Percentiles rank a stretch among this genome's conserved stretches.
These are phyloP conservation scores for Agapetus fuscipes DNA, from an alignment of 2,888 invertebrate species.

Conservation along the genomic window DNA sequence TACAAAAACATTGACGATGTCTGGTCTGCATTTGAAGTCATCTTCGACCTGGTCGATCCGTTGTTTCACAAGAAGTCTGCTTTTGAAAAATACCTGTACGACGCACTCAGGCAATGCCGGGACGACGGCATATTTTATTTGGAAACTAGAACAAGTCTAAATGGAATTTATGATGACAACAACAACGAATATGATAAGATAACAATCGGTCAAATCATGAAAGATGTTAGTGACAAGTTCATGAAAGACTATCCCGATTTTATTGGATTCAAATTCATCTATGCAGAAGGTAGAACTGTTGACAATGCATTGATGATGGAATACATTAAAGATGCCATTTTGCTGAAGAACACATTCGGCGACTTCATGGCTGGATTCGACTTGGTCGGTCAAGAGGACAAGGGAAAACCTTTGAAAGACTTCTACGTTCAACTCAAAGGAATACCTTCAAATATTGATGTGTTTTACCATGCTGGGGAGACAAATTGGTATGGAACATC, in stretches of 20 bases:
- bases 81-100: constrained; percentile 56
- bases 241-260: constrained; percentile 51
- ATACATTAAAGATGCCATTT: constrained; percentile 35
- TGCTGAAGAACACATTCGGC: constrained; percentile 44
- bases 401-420: constrained; percentile 50
- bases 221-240: constrained; percentile 48
- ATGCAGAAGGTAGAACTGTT: constrained; percentile 48
- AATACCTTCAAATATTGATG: constrained; percentile 44
- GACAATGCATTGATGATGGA: constrained; percentile 30
- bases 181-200: constrained; percentile 44
- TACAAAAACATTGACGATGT: constrained; percentile 46
- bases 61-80: constrained; percentile 52
- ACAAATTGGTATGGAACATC: constrained; percentile 61
- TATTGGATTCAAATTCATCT: constrained; percentile 58
- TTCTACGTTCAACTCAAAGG: constrained; percentile 47
- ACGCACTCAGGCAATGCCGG: constrained; percentile 49
- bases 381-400: constrained; percentile 71
- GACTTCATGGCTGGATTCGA: constrained; percentile 68
- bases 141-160: constrained; percentile 54
- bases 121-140: constrained; percentile 61
- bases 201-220: constrained; percentile 50
- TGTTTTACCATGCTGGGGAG: constrained; percentile 75
- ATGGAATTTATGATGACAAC: constrained; percentile 54
- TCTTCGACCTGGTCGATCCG: constrained; percentile 44
- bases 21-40: constrained; percentile 48